These are phyloP conservation scores for Corythaeola cristata DNA, from an alignment of 2,113 vertebrate genomes.

Conservation along the genomic window DNA sequence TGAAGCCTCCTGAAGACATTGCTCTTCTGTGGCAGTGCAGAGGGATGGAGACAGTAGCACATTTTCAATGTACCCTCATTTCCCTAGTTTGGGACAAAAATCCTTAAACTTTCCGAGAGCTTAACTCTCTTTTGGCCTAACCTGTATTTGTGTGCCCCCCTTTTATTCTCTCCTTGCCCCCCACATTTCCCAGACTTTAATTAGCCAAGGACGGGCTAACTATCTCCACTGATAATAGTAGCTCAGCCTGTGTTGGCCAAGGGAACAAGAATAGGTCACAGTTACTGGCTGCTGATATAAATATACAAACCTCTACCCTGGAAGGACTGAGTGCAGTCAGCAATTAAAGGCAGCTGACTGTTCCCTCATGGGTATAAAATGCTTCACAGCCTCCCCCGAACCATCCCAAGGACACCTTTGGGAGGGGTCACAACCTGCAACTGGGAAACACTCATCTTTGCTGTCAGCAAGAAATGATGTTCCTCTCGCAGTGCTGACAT, in stretches of 20 bases:
- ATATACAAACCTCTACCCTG: background rate
- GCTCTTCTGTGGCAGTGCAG: background rate
- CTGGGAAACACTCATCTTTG: background rate
- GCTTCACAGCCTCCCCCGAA: background rate
- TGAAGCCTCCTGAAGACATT: background rate
- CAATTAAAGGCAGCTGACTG: slow-evolving; percentile 35
- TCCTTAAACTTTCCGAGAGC: background rate
- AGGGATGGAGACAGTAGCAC: background rate
- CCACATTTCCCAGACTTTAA: background rate
- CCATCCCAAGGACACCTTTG: slow-evolving; percentile 18
- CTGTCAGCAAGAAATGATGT: background rate
- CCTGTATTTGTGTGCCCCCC: background rate
- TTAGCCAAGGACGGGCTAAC: background rate
- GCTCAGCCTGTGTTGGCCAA: background rate
- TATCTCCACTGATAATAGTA: background rate
- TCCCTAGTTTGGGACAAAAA: background rate
- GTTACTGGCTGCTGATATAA: background rate
- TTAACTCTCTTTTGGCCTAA: background rate
- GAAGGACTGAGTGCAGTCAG: background rate
- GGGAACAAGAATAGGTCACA: background rate
- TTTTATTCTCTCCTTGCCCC: background rate
- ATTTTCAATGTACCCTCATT: background rate
- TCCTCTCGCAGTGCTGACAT: background rate
- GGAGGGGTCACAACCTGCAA: background rate
- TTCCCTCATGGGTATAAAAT: background rate